Base-by-base conservation (phyloP, 2,113 vertebrate species). In the Scartelaos histophorus region DNA sequence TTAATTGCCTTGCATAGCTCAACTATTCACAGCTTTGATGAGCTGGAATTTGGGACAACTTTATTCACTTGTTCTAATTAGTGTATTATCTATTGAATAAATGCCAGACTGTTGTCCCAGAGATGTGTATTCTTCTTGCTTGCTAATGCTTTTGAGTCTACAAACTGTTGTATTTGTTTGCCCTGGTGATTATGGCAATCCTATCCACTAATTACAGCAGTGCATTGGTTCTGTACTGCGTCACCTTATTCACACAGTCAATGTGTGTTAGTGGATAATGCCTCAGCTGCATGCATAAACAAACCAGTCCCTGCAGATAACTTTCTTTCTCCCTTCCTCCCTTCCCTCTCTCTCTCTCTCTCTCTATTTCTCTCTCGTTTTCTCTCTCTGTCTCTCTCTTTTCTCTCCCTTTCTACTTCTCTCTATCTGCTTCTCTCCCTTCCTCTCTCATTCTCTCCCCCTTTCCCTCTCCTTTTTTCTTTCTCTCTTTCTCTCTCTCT, bases 281-380 rank as follows among this genome's bases (percentile, higher is more conserved):
- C 25, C 22, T 71, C 13, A 16, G 43, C 70, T 46, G 6, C 61
- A 34, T 73, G 43, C 69, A 15, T 65, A 69, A 74, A 81, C 61
- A 24, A 70, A 73, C 56, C 4, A 43, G 25, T 43, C 13, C 43
- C 43, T 25, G 66, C 47, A 61, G 45, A 68, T 45, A 56, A 72
- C 29, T 51, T 17, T 43, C 38, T 43, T 9, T 38, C 5, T 43
- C 38, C 10, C 38, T 43, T 1, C 38, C 13, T 17, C 49, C 5
- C 15, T 17, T 15, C 54, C 22, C 54, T 57, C 10, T 56, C 53
- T 56, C 1, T 22, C 21, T 53, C 19, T 53, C 51, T 53, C 5
- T 53, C 29, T n/a, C 19, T 13, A 10, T 46, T 12, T 13, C 45
- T 46, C 45, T 13, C 45, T 46, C 45, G 0, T 17, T 19, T n/a